phyloP scores from a whole-genome alignment of 2,797 vertebrate genomes.

The Phrynocephalus forsythii region DNA sequence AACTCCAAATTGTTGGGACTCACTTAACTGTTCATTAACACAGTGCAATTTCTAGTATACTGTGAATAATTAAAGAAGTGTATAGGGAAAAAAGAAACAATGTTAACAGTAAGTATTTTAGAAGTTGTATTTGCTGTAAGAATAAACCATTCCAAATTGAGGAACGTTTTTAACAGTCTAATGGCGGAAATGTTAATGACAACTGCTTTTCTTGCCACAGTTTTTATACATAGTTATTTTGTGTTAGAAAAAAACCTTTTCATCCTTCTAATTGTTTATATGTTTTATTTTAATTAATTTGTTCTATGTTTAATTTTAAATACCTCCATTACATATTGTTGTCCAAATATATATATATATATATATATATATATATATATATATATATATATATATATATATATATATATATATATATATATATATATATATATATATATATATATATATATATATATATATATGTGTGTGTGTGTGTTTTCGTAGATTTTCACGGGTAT shows the following conservation, averaged over 20 bases:
- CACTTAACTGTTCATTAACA: background rate
- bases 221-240: background rate
- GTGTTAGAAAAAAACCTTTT: background rate
- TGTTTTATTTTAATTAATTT: background rate
- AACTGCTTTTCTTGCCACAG: constrained; percentile 75
- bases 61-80: background rate
- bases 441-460: too few relatives aligned
- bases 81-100: background rate
- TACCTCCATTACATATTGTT: background rate
- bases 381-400: too few relatives aligned
- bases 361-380: too few relatives aligned
- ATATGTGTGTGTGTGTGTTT: too few relatives aligned
- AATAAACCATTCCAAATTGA: constrained; percentile 60
- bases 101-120: constrained; percentile 14
- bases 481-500: too few relatives aligned
- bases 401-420: too few relatives aligned
- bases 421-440: too few relatives aligned
- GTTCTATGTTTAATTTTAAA: background rate
- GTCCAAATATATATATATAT: background rate
- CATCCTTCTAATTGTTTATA: background rate
- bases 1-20: background rate
- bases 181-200: constrained; percentile 73
- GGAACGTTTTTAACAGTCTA: constrained; percentile 72
- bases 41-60: background rate
- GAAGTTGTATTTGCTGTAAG: constrained; percentile 38